A percentile compares a stretch with the other conserved stretches of the same genome.
Conservation (phyloP, 2,888 invertebrate species). For the Ypsolopha sequella region DNA sequence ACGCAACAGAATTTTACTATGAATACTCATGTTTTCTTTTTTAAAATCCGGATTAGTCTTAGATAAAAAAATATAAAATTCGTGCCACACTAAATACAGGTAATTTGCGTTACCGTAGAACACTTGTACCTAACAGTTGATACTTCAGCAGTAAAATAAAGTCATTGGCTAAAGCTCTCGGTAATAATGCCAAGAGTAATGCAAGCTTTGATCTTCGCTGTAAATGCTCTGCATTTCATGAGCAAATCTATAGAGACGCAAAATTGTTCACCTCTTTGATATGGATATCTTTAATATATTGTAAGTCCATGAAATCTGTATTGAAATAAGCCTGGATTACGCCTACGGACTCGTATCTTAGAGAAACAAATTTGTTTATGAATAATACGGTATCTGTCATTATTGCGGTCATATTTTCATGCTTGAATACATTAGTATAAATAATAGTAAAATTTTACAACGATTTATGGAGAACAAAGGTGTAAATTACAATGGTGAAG, state of each 20-base stretch:
- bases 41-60: too few species aligned
- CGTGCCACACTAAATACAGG: too few species aligned
- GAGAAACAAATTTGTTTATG: not conserved
- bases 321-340: not conserved
- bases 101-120: too few species aligned
- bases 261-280: constrained; percentile 1
- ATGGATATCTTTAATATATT: not conserved
- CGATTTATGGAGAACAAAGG: not conserved
- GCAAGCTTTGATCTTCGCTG: constrained; percentile 43
- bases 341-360: not conserved
- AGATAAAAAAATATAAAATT: too few species aligned
- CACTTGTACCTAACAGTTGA: too few species aligned
- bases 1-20: too few species aligned
- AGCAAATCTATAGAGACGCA: not conserved
- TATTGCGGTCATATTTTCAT: not conserved
- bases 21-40: too few species aligned
- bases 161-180: too few species aligned
- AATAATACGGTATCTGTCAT: not conserved
- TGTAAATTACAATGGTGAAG: not conserved
- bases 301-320: not conserved
- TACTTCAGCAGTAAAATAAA: too few species aligned
- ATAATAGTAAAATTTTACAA: not conserved
- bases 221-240: not conserved
- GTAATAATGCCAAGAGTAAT: constrained; percentile 5
- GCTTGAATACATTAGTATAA: not conserved